Conservation (phyloP, 1,140 invertebrate species). For the Drosophila pandora region DNA sequence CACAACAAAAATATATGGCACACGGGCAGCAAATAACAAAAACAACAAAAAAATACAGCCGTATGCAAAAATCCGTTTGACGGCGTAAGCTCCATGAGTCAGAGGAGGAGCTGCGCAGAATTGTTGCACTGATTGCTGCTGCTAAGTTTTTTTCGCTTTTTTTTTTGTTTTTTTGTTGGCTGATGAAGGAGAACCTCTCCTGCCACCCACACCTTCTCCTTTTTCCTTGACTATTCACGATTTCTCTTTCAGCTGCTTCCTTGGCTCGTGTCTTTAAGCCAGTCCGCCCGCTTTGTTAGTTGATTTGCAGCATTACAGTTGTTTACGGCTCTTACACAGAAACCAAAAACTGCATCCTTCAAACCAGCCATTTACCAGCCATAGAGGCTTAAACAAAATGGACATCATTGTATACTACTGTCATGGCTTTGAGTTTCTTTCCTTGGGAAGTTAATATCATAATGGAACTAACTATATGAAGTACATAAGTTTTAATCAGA, state of each 20-base stretch:
- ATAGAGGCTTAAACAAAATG: too few species aligned
- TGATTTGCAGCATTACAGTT: constrained; percentile 63
- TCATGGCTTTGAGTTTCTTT: too few species aligned
- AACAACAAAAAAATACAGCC: constrained; percentile 20
- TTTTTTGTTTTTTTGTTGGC: constrained; percentile 11
- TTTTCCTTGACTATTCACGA: constrained; percentile 25
- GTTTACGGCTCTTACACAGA: constrained; percentile 40
- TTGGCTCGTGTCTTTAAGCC: constrained; percentile 49
- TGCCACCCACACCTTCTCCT: constrained; percentile 6
- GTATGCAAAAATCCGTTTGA: constrained; percentile 80
- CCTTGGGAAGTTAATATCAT: not conserved
- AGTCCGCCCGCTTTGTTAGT: constrained; percentile 50
- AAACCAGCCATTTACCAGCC: too few species aligned
- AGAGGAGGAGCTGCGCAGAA: constrained; percentile 36
- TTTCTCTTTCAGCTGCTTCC: constrained; percentile 61
- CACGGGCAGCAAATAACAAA: constrained; percentile 23
- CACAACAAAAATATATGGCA: constrained; percentile 28
- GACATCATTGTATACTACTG: too few species aligned
- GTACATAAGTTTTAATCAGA: not conserved
- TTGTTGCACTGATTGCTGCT: constrained; percentile 69
- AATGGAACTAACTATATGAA: not conserved
- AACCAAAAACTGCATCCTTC: not conserved
- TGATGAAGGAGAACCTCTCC: constrained; percentile 31
- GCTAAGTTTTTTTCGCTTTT: constrained; percentile 15
- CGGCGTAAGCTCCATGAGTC: constrained; percentile 73